A percentile compares a stretch with the other conserved stretches of the same genome.
These are phyloP conservation scores for Lichenostomus cassidix DNA, from an alignment of 2,113 vertebrate genomes.

Conservation along the genomic window DNA sequence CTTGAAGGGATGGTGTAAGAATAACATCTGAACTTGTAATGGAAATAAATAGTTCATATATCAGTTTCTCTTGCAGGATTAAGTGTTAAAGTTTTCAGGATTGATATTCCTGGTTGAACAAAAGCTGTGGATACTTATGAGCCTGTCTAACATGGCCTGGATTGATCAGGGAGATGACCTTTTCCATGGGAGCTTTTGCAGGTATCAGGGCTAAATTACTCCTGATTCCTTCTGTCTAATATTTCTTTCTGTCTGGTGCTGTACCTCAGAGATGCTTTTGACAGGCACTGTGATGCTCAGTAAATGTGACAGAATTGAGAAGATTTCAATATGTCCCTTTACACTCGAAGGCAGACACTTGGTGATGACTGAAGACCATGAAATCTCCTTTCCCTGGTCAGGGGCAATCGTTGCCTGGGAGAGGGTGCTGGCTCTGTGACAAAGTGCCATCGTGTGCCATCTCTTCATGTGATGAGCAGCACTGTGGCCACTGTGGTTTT, in stretches of 20 bases:
- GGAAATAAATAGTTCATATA: background rate
- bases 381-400: background rate
- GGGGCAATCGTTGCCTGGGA: background rate
- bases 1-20: background rate
- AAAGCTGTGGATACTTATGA: background rate
- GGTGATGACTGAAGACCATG: background rate
- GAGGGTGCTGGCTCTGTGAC: background rate
- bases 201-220: background rate
- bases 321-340: background rate
- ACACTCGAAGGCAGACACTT: background rate
- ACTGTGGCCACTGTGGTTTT: rapidly evolving
- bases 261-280: background rate
- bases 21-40: background rate
- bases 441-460: background rate
- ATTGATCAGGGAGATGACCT: background rate
- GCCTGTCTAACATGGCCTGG: background rate
- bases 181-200: background rate
- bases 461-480: background rate
- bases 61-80: background rate
- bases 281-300: background rate
- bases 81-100: background rate
- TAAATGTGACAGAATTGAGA: background rate
- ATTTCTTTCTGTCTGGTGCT: background rate
- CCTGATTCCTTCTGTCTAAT: background rate
- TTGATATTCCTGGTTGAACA: background rate